Conservation (phyloP, 2,797 vertebrate genomes). For the Coranthus polyacanthus region DNA sequence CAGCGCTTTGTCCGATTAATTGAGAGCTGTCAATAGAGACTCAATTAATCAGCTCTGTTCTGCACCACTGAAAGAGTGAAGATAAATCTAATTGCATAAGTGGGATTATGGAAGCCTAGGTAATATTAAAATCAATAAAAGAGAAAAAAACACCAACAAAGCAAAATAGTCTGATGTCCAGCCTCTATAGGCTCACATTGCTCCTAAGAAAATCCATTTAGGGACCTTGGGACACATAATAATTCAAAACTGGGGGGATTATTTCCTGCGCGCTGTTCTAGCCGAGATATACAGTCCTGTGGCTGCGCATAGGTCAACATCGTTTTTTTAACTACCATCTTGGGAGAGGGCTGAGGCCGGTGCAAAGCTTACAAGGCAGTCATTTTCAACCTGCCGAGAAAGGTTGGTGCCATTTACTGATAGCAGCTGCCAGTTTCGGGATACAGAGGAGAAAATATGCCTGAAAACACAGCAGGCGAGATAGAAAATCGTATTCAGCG, state of each 20-base stretch:
- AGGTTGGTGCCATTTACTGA: conserved; percentile 68
- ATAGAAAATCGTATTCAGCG: conserved; percentile 55
- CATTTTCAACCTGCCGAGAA: conserved; percentile 61
- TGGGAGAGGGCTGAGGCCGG: conserved; percentile 50
- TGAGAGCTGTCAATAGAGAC: conserved; percentile 66
- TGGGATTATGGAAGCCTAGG: conserved; percentile 69
- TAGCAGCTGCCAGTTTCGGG: conserved; percentile 57
- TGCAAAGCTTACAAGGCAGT: conserved; percentile 53
- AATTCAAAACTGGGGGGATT: conserved; percentile 73
- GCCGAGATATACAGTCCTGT: conserved; percentile 71
- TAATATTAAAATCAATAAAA: conserved; percentile 82
- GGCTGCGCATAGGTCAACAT: conserved; percentile 69
- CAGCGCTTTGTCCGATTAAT: conserved; percentile 51
- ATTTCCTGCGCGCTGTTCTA: conserved; percentile 67
- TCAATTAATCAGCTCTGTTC: conserved; percentile 69
- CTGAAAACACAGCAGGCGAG: conserved; percentile 51
- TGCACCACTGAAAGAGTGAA: conserved; percentile 54
- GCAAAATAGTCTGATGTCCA: conserved; percentile 60
- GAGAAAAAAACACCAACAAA: conserved; percentile 51
- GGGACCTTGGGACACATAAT: conserved; percentile 72
- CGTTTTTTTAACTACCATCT: conserved; percentile 68
- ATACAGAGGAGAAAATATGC: conserved; percentile 42
- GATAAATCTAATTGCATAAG: conserved; percentile 78
- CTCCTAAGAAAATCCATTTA: conserved; percentile 76
- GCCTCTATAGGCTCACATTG: conserved; percentile 46